A percentile compares a stretch with the other conserved stretches of the same genome.
Evolutionary conservation across 2,888 invertebrate genomes (phyloP).

Genomic region (Heliconius cydno): DNA sequence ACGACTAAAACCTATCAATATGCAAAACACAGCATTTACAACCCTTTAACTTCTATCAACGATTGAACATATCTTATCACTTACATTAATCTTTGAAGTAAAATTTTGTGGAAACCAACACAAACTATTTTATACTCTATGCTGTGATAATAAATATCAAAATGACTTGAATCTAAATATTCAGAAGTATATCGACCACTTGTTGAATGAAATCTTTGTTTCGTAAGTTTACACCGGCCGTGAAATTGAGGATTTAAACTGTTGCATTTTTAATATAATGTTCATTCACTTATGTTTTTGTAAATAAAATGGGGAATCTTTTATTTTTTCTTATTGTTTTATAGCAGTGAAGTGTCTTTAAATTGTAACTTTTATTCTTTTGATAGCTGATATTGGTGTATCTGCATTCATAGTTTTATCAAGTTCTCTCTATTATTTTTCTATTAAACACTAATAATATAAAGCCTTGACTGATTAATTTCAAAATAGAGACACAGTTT

Average conservation of each 20-base stretch:
- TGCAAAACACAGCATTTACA: background rate
- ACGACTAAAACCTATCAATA: background rate
- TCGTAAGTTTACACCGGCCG: constrained; percentile 66
- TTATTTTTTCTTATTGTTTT: constrained; percentile 3
- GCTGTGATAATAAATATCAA: constrained; percentile 33
- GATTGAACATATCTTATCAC: constrained; percentile 10
- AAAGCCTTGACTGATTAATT: no score
- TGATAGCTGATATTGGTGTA: background rate
- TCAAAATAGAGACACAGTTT: no score
- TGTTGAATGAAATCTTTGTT: constrained; percentile 79
- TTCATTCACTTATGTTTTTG: constrained; percentile 20
- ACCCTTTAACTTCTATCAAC: constrained; percentile 3
- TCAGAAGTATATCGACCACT: constrained; percentile 59
- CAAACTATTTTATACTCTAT: constrained; percentile 29
- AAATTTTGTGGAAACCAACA: constrained; percentile 4
- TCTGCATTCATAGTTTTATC: no score
- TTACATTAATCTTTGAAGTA: constrained; percentile 18
- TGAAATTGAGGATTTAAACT: constrained; percentile 60
- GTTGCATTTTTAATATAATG: constrained; percentile 41
- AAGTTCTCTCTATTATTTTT: no score
- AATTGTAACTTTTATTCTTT: background rate
- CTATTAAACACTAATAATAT: no score
- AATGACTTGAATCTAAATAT: constrained; percentile 29
- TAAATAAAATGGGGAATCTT: background rate
- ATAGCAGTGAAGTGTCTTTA: background rate